Evolutionary conservation across 2,113 vertebrate genomes (phyloP).

Genomic region (Pycnonotus jocosus): DNA sequence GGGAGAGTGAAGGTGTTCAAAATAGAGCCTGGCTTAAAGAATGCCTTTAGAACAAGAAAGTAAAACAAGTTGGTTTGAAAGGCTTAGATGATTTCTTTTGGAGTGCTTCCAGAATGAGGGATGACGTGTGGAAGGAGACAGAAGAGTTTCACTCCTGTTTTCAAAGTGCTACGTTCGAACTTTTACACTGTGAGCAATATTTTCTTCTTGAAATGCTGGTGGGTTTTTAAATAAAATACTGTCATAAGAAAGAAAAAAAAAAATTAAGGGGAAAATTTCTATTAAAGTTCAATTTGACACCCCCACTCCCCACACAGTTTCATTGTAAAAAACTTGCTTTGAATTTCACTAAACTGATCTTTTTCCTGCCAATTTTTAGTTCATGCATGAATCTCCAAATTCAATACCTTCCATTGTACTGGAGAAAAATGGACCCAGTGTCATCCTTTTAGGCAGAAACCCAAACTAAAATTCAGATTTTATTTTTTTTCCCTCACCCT

Average conservation of each 20-base stretch:
- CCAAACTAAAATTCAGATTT: background rate
- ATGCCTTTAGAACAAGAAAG: background rate
- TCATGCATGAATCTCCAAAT: slow-evolving; percentile 7
- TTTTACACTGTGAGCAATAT: background rate
- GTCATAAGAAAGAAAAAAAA: background rate
- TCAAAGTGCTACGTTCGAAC: background rate
- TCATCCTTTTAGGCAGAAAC: background rate
- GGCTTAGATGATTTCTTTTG: background rate
- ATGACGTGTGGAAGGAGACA: background rate
- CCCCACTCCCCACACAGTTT: background rate
- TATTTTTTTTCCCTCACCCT: background rate
- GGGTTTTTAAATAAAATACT: background rate
- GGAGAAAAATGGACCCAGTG: background rate
- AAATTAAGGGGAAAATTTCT: background rate
- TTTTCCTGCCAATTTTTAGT: background rate
- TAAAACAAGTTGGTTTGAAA: background rate
- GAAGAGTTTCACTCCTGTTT: background rate
- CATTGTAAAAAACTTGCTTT: background rate
- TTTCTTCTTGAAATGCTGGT: background rate
- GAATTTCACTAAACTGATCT: background rate
- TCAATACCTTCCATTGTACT: background rate
- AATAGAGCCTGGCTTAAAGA: background rate
- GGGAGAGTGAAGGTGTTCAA: background rate
- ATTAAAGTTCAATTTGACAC: background rate
- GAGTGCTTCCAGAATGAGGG: background rate